Evolutionary conservation across 30 jellyfish, hydroid and myxozoan species (phyloP).

Genomic region (Nemopilema nomurai): DNA sequence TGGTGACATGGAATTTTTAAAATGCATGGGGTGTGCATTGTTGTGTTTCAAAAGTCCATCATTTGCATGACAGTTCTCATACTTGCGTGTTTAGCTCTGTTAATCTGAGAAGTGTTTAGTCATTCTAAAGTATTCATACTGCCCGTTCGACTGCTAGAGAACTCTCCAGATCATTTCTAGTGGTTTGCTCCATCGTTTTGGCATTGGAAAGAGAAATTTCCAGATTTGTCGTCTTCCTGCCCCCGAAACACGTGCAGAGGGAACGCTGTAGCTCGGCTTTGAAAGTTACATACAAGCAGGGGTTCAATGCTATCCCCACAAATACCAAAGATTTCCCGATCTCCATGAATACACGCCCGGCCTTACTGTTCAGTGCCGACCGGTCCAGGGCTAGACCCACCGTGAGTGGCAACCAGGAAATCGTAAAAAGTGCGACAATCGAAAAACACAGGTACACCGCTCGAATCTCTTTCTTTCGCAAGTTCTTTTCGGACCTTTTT

Average conservation of each 20-base stretch:
- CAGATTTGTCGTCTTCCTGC: background rate
- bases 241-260: slow-evolving; percentile 1
- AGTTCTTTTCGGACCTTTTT: background rate
- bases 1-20: background rate
- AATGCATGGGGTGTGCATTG: background rate
- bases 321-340: slow-evolving; percentile 21
- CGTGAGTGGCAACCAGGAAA: slow-evolving; percentile 32
- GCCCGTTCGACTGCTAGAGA: background rate
- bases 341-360: slow-evolving; percentile 9
- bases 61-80: too few relatives aligned
- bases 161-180: background rate
- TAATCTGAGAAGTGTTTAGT: too few relatives aligned
- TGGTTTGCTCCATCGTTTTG: background rate
- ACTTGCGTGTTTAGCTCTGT: too few relatives aligned
- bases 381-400: slow-evolving; percentile 14
- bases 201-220: background rate
- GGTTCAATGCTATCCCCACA: slow-evolving; percentile 41
- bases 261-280: slow-evolving; percentile 34
- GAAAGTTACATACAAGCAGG: slow-evolving; percentile 50
- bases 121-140: background rate
- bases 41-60: too few relatives aligned
- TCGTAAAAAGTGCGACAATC: slow-evolving; percentile 32
- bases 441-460: slow-evolving; percentile 57
- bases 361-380: background rate
- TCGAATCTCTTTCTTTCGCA: slow-evolving; percentile 60